These are phyloP conservation scores for Dinoponera quadriceps DNA, from an alignment of 1,140 invertebrate species.

Conservation along the genomic window DNA sequence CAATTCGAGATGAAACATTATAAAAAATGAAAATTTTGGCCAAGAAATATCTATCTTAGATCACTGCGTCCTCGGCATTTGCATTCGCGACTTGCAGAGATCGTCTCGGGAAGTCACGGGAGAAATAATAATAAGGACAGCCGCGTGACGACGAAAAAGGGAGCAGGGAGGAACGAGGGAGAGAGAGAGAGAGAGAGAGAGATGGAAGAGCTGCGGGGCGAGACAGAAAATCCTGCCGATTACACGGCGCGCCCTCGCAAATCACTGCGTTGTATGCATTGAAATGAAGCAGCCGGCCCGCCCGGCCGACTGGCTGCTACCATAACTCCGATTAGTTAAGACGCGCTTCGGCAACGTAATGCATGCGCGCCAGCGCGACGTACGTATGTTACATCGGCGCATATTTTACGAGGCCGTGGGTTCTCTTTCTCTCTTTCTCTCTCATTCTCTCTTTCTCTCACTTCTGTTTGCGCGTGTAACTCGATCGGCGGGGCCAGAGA, in stretches of 20 bases:
- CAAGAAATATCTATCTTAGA: no score
- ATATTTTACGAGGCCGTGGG: constrained; percentile 69
- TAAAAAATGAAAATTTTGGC: no score
- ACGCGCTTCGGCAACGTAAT: constrained; percentile 72
- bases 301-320: constrained; percentile 62
- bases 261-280: constrained; percentile 73
- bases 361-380: constrained; percentile 59
- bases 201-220: constrained; percentile 14
- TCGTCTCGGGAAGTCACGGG: neutral
- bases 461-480: constrained; percentile 42
- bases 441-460: no score
- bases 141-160: constrained; percentile 5
- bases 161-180: neutral
- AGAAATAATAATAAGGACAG: constrained; percentile 6
- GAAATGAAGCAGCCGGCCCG: constrained; percentile 70
- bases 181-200: constrained; percentile 8
- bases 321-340: constrained; percentile 77
- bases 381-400: constrained; percentile 69
- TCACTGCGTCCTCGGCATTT: neutral
- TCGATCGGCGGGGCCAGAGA: constrained; percentile 40
- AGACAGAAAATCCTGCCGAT: constrained; percentile 66
- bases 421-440: neutral
- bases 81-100: neutral
- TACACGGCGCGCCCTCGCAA: constrained; percentile 68
- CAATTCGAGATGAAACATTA: no score